A percentile compares a stretch with the other conserved stretches of the same genome.
Conservation (phyloP, 1,140 invertebrate genomes). For the Aphis craccivora region DNA sequence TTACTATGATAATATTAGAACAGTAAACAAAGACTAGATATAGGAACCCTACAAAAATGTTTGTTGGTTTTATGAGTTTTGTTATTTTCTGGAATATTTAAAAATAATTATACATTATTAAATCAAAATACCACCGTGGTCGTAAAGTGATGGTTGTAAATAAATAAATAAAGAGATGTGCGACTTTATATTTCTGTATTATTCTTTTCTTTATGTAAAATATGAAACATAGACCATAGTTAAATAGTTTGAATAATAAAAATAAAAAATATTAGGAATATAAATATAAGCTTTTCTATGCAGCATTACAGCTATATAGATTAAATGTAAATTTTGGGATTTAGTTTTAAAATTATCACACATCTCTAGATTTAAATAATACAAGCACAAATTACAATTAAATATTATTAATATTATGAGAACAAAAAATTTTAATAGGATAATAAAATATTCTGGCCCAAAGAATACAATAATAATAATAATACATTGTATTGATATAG, state of each 20-base stretch:
- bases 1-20: conserved; percentile 32
- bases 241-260: background rate
- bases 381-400: background rate
- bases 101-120: background rate
- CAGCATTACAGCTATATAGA: background rate
- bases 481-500: conserved; percentile 40
- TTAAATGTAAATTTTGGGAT: background rate
- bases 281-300: background rate
- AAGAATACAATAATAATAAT: conserved; percentile 29
- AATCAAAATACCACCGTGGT: background rate
- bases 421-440: background rate
- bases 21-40: conserved; percentile 39
- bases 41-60: conserved; percentile 37
- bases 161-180: background rate
- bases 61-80: background rate
- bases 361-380: conserved; percentile 30
- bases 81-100: background rate
- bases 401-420: background rate
- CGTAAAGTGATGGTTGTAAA: background rate
- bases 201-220: background rate
- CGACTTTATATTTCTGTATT: background rate
- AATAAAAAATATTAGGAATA: background rate
- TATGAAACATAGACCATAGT: background rate
- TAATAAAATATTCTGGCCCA: conserved; percentile 10
- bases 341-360: background rate